These are phyloP conservation scores for Subacronicta megacephala DNA, from an alignment of 2,888 invertebrate genomes.

Conservation along the genomic window DNA sequence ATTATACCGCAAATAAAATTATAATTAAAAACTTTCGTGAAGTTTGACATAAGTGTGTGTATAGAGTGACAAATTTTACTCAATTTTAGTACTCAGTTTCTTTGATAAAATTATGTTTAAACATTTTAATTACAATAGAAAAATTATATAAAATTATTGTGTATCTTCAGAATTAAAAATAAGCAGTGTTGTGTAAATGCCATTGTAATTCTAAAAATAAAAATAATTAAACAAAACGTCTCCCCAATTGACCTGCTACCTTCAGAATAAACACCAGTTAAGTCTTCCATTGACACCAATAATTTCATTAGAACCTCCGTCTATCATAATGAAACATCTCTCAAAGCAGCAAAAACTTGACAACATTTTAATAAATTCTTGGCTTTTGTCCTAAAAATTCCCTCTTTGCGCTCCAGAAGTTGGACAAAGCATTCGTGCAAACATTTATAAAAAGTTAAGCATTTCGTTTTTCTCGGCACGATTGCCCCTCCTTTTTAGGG, in stretches of 20 bases:
- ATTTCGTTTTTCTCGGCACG: constrained; percentile 67
- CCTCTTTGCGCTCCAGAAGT: constrained; percentile 75
- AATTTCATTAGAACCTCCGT: constrained; percentile 55
- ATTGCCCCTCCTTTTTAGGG: constrained; percentile 62
- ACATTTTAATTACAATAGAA: too few relatives aligned
- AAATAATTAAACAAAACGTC: constrained; percentile 2
- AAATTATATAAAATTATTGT: too few relatives aligned
- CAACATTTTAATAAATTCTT: constrained; percentile 81
- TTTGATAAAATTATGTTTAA: too few relatives aligned
- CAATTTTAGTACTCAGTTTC: too few relatives aligned
- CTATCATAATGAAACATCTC: constrained; percentile 46
- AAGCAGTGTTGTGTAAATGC: constrained; percentile 6
- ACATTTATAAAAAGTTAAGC: constrained; percentile 80
- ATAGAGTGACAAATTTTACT: not conserved
- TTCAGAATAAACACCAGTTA: constrained; percentile 2
- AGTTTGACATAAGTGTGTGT: not conserved
- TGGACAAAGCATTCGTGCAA: constrained; percentile 79
- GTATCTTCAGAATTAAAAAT: constrained; percentile 3
- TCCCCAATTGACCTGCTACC: not conserved
- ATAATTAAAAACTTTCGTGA: too few relatives aligned
- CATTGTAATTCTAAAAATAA: constrained; percentile 4
- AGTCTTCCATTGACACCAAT: constrained; percentile 40
- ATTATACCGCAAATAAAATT: too few relatives aligned
- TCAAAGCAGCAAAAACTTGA: constrained; percentile 65
- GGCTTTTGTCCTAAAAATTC: constrained; percentile 74